Evolutionary conservation across 30 jellyfish, hydroid and myxozoan species (phyloP).

Genomic region (Hydractinia symbiolongicarpus): DNA sequence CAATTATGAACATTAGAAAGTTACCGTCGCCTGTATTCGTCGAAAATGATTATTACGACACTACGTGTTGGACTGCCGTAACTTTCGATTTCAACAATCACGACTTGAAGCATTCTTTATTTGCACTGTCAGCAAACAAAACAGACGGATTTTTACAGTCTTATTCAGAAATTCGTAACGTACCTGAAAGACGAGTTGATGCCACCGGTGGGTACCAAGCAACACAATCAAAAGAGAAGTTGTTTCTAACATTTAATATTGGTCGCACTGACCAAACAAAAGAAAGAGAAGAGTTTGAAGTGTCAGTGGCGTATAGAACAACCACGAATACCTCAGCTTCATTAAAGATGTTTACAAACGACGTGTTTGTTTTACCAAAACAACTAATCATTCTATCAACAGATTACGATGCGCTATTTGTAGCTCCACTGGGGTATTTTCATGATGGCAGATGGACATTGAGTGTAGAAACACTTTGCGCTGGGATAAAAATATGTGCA

Average conservation of each 20-base stretch:
- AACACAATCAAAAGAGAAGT: background rate
- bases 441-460: constrained; percentile 47
- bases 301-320: constrained; percentile 10
- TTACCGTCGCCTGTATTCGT: too few species aligned
- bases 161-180: background rate
- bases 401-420: constrained; percentile 38
- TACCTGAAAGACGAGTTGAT: constrained; percentile 22
- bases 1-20: too few species aligned
- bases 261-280: background rate
- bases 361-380: too few species aligned
- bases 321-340: too few species aligned
- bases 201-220: constrained; percentile 11
- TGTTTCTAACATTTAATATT: background rate
- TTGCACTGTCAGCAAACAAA: too few species aligned
- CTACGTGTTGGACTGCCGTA: too few species aligned
- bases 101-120: too few species aligned
- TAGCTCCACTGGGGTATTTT: constrained; percentile 42
- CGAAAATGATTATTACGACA: too few species aligned
- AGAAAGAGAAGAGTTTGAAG: background rate
- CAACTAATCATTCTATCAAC: too few species aligned
- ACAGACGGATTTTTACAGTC: too few species aligned
- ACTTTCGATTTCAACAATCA: too few species aligned
- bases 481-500: constrained; percentile 64
- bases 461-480: constrained; percentile 38
- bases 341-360: too few species aligned